Evolutionary conservation across 2,797 vertebrate species (phyloP).

Genomic region (Crenuchus spilurus): DNA sequence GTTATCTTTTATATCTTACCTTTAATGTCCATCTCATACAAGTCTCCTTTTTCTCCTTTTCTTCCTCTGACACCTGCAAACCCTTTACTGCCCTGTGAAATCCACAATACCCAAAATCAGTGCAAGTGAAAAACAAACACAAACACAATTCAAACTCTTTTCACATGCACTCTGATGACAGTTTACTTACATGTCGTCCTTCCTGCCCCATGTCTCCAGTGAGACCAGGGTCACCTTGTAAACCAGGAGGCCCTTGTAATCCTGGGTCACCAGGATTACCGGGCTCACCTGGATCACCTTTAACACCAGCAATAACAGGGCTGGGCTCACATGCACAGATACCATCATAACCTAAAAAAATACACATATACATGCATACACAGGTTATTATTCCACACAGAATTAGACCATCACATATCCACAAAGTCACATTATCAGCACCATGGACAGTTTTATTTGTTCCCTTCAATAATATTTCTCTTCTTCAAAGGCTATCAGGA

Average conservation of each 20-base stretch:
- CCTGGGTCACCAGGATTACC: slow-evolving; percentile 57
- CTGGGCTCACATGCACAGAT: slow-evolving; percentile 65
- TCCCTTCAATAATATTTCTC: too few species aligned
- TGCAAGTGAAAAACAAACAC: not conserved
- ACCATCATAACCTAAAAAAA: slow-evolving; percentile 53
- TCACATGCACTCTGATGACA: not conserved
- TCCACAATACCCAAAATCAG: not conserved
- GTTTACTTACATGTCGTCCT: slow-evolving; percentile 54
- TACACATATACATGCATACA: slow-evolving; percentile 7
- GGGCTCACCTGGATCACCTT: slow-evolving; percentile 44
- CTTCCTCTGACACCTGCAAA: slow-evolving; percentile 66
- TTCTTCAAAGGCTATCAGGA: too few species aligned
- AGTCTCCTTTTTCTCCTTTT: slow-evolving; percentile 75
- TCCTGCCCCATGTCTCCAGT: slow-evolving; percentile 54
- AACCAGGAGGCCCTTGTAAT: slow-evolving; percentile 3
- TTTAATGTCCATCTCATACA: slow-evolving; percentile 55
- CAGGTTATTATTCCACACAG: too few species aligned
- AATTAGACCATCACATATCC: too few species aligned
- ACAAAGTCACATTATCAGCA: too few species aligned
- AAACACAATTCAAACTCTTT: not conserved
- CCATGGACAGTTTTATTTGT: too few species aligned
- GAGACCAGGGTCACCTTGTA: slow-evolving; percentile 46
- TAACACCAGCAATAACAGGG: slow-evolving; percentile 48
- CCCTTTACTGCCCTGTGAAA: slow-evolving; percentile 68
- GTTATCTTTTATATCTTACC: slow-evolving; percentile 56